Base-by-base conservation (phyloP, 2,797 vertebrate species). In the Potorous gilbertii region DNA sequence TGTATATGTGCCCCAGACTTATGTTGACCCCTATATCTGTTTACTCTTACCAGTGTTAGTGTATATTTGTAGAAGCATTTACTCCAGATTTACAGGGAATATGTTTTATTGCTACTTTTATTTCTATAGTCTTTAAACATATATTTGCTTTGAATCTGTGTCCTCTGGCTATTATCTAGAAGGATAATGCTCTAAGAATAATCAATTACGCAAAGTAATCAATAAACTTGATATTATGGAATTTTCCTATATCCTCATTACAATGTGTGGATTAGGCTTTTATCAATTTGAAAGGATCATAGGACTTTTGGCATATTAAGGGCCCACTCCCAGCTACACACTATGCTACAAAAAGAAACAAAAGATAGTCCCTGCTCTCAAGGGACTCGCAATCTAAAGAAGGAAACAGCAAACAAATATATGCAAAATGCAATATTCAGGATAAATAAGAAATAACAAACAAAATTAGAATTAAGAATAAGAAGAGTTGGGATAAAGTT, bases 281-380 rank as follows among this genome's bases (percentile, higher is more conserved):
- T 18, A 74, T 40, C 66, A 74, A 21, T 74, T 74, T 74, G 18
- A 74, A 74, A 40, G 34, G 16, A 8, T 74, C 66, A 74, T 21
- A 74, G n/a, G n/a, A 40, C 62, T 40, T 74, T 74, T 40, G n/a
- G n/a, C 5, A 40, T 16, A 96, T 3, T 24, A 74, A 92, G 40
- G 46, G 5, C 4, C 34, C 66, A n/a, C 27, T 95, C 29, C 62
- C 27, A 66, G 5, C 62, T 34, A 87, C 34, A 55, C 87, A 92
- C 34, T 62, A 27, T 12, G n/a, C 34, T 50, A 93, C 0, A 18
- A 87, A 95, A 57, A 16, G 0, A 54, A 18, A 91, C 28, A 52
- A 95, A 95, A 74, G 34, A 66, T 10, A 92, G n/a, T 27, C 87
- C 28, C 34, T 57, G 27, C 28, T 96, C 89, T 56, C n/a, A 29